These are phyloP conservation scores for Sebastes trivittatus DNA, from an alignment of 2,797 vertebrate genomes.

Conservation along the genomic window DNA sequence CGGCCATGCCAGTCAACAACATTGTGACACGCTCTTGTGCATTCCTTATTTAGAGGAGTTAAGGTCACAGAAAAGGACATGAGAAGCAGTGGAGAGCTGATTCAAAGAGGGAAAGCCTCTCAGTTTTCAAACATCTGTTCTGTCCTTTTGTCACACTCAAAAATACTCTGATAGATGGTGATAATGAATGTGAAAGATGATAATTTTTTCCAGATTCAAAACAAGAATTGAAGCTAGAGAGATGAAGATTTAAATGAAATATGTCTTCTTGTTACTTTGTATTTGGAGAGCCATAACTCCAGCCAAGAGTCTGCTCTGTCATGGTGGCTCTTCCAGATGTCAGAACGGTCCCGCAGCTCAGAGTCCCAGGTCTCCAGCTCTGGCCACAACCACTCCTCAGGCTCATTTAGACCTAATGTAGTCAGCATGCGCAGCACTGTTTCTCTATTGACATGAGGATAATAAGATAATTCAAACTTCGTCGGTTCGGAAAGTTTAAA, in stretches of 20 bases:
- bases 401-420: slow-evolving; percentile 59
- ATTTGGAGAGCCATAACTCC: slow-evolving; percentile 68
- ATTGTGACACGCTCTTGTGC: background rate
- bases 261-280: slow-evolving; percentile 58
- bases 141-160: slow-evolving; percentile 20
- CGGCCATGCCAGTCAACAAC: slow-evolving; percentile 22
- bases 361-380: slow-evolving; percentile 69
- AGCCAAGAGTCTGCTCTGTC: slow-evolving; percentile 65
- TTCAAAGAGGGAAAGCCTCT: slow-evolving; percentile 15
- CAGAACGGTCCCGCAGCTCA: slow-evolving; percentile 3
- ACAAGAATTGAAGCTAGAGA: background rate
- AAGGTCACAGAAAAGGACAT: slow-evolving; percentile 43
- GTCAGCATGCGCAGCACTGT: slow-evolving; percentile 47
- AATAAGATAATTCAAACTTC: background rate
- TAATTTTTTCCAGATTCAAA: background rate
- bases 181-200: background rate
- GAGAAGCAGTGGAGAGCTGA: background rate
- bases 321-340: slow-evolving; percentile 54
- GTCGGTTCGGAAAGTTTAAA: background rate
- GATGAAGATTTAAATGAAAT: background rate
- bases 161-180: slow-evolving; percentile 17
- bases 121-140: slow-evolving; percentile 43
- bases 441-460: slow-evolving; percentile 45
- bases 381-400: slow-evolving; percentile 62
- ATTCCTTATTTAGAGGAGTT: slow-evolving; percentile 46